A percentile compares a stretch with the other conserved stretches of the same genome.
Conservation (phyloP, 1,140 invertebrate genomes). For the Thaumatotibia leucotreta region DNA sequence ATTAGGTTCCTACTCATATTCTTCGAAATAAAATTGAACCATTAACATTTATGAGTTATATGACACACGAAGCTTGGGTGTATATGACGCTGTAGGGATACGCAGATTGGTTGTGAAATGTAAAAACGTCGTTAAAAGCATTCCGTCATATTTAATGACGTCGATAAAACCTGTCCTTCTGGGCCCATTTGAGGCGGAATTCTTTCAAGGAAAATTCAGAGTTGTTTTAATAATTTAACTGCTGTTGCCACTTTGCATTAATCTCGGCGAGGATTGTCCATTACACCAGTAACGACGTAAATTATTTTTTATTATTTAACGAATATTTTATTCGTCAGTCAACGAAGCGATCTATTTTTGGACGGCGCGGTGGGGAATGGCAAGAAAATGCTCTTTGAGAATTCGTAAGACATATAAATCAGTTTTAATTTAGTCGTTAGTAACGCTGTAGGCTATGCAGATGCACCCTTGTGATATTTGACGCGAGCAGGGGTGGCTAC, state of each 20-base stretch:
- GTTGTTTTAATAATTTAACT: background rate
- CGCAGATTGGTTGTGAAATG: too few relatives aligned
- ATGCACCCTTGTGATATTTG: background rate
- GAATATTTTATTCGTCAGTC: background rate
- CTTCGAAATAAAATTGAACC: too few relatives aligned
- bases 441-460: background rate
- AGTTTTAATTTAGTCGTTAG: background rate
- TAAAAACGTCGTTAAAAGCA: background rate
- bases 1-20: too few relatives aligned
- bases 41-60: too few relatives aligned
- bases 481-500: background rate
- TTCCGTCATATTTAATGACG: background rate
- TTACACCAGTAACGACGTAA: background rate
- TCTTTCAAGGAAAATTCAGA: background rate
- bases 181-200: background rate
- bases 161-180: background rate
- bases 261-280: background rate
- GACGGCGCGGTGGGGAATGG: background rate
- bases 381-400: background rate
- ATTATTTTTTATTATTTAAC: background rate
- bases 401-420: background rate
- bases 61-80: too few relatives aligned
- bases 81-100: too few relatives aligned
- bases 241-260: conserved; percentile 3
- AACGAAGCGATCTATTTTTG: background rate